A percentile compares a stretch with the other conserved stretches of the same genome.
Evolutionary conservation across 2,888 invertebrate genomes (phyloP).

Genomic region (Diadegma fenestrale): DNA sequence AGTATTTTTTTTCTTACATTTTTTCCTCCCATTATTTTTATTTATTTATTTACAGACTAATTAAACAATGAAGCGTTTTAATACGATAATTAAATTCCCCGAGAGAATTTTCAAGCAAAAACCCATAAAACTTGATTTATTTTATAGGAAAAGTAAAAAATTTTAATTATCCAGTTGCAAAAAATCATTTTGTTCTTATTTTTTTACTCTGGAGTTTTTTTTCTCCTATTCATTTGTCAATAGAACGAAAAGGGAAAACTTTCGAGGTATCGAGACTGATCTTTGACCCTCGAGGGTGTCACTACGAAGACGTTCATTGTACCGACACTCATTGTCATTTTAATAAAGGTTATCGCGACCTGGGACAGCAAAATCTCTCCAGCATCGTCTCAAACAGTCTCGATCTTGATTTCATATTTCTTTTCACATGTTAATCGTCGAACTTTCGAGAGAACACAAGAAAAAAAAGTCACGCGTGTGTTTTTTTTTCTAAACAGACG

Average conservation of each 20-base stretch:
- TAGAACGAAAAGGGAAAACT: neutral
- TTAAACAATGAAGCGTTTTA: neutral
- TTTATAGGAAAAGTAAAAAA: neutral
- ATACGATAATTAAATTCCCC: neutral
- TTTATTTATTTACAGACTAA: neutral
- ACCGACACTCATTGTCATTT: slow-evolving; percentile 57
- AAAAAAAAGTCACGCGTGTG: slow-evolving; percentile 29
- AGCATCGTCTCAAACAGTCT: slow-evolving; percentile 22
- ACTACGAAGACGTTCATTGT: slow-evolving; percentile 19
- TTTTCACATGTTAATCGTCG: slow-evolving; percentile 58
- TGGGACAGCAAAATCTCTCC: slow-evolving; percentile 49
- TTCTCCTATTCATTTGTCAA: neutral
- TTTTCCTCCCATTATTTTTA: neutral
- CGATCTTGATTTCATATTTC: slow-evolving; percentile 51
- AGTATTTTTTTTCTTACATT: neutral
- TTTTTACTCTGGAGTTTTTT: neutral
- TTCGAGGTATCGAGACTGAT: slow-evolving; percentile 3
- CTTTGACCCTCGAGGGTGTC: slow-evolving; percentile 24
- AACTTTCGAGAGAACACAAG: neutral
- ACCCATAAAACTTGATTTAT: too few species aligned
- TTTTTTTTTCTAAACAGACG: too few species aligned
- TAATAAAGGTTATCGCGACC: slow-evolving; percentile 65
- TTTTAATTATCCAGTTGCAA: neutral
- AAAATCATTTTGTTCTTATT: neutral
- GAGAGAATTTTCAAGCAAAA: neutral